These are phyloP conservation scores for Paramacrobiotus metropolitanus DNA, from an alignment of 1,140 invertebrate species.

Conservation along the genomic window DNA sequence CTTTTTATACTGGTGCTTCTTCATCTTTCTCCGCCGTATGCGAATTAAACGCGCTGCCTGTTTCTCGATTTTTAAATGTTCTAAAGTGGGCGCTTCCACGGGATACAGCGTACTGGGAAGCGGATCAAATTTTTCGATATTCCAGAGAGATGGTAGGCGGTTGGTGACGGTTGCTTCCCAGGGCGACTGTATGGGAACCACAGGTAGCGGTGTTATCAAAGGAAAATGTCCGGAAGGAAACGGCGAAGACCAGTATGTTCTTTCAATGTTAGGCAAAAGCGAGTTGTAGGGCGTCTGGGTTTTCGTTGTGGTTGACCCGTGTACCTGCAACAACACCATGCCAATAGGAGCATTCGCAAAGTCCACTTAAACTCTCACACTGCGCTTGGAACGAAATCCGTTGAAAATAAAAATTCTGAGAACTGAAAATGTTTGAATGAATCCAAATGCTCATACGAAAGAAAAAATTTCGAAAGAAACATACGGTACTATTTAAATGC, in stretches of 20 bases:
- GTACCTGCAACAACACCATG: too few relatives aligned
- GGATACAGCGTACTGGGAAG: background rate
- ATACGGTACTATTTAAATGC: too few relatives aligned
- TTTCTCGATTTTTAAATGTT: slow-evolving; percentile 25
- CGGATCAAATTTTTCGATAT: background rate
- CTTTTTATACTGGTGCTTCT: slow-evolving; percentile 55
- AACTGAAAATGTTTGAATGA: too few relatives aligned
- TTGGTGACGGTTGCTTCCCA: background rate
- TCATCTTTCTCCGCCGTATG: slow-evolving; percentile 57
- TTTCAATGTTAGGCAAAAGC: too few relatives aligned
- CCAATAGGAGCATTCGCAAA: too few relatives aligned
- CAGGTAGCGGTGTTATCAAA: background rate
- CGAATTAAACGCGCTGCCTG: slow-evolving; percentile 44
- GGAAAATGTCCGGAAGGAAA: background rate
- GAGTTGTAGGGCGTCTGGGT: too few relatives aligned
- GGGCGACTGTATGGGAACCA: background rate
- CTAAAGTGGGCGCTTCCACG: background rate
- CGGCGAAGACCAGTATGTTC: background rate
- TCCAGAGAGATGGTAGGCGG: background rate
- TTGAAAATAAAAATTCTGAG: too few relatives aligned
- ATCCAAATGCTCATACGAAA: too few relatives aligned
- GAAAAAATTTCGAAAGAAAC: too few relatives aligned
- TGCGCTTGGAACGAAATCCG: too few relatives aligned
- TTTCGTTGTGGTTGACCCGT: too few relatives aligned
- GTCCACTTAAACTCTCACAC: too few relatives aligned